Base-by-base conservation (phyloP, 2,888 invertebrate genomes). In the Aleiodes leptofemur region DNA sequence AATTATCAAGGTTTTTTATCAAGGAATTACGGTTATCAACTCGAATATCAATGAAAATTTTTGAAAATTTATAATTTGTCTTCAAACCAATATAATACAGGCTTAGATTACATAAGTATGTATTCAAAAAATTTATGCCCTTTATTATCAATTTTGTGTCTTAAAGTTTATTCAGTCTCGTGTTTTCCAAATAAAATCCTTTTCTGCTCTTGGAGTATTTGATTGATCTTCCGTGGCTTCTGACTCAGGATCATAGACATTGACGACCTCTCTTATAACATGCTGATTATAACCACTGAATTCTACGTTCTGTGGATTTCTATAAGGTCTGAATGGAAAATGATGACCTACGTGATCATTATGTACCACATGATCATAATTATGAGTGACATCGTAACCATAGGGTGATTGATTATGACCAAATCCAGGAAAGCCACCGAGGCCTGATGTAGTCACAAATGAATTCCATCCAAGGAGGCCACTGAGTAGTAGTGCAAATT, bases 401-500 rank as follows among this genome's bases (percentile, higher is more conserved):
- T 76, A 76, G 3, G 59, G 50, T 1, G 73, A 73, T 11, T 64
- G 11, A 68, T 77, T 59, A 43, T 76, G 75, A 14, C 76, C 56
- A 16, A 77, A 69, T 68, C 72, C 57, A 31, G 81, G 71, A 43
- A 71, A 56, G 59, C 82, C 81, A 43, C 68, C 68, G 77, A 77
- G 4, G 68, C 56, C 43, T 69, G 82, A 11, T 77, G 77, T 70
- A 51, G 87, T 86, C 70, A 90, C 87, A 0, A 91, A 79, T 80
- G 84, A 77, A 87, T 89, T 82, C 91, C 91, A 81, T 59, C 94
- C 93, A 80, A 95, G 92, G 1, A 95, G 90, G 34, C 94, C 94
- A 31, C 94, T 93, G 11, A 95, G 90, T 69, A 95, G 89, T 8
- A 96, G 88, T 0, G 95, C 95, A 69, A 96, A 78, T 86, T 96